Base-by-base conservation (phyloP, 1,140 invertebrate genomes). In the Triops longicaudatus region DNA sequence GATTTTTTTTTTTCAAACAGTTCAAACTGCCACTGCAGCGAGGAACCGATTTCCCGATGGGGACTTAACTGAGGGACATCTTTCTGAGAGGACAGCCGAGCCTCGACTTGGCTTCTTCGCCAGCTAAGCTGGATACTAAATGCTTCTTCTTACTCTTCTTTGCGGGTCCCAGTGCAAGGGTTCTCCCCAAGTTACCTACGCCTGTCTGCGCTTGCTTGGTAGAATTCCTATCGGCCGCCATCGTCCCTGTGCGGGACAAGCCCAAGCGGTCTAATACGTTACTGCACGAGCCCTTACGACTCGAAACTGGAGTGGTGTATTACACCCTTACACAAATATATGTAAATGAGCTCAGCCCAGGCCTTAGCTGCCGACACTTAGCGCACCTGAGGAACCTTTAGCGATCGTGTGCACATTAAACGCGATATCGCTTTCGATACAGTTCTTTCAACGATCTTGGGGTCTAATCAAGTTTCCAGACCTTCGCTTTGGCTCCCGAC, bases 61-160 rank as follows among this genome's bases (percentile, higher is more conserved):
- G 22, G 50, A 14, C 50, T 63, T 2, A 63, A 63, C 22, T 63
- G 6, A 6, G 6, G 50, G 50, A 63, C 50, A 63, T 63, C 50
- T 63, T 63, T 22, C 50, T 63, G 22, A 22, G 17, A n/a, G 50
- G 50, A 63, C 50, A 63, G 50, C 50, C 4, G 50, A 63, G 50
- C 50, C 50, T 63, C 50, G 2, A 63, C 50, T 63, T 63, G 7
- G 50, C 50, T 63, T 63, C 50, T 63, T 63, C 50, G n/a, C 50
- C 50, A 63, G 50, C 50, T 63, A 22, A 63, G n/a, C 50, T 63
- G 50, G 50, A 63, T 63, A 17, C 50, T 63, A 63, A 63, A 63
- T 63, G 50, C 50, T 63, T 17, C 50, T 63, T 63, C 50, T 50
- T 50, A 7, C 22, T 63, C n/a, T 63, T 63, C 50, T 17, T 63